phyloP scores from a whole-genome alignment of 1,140 invertebrate genomes.

The Platyscapa corneri region DNA sequence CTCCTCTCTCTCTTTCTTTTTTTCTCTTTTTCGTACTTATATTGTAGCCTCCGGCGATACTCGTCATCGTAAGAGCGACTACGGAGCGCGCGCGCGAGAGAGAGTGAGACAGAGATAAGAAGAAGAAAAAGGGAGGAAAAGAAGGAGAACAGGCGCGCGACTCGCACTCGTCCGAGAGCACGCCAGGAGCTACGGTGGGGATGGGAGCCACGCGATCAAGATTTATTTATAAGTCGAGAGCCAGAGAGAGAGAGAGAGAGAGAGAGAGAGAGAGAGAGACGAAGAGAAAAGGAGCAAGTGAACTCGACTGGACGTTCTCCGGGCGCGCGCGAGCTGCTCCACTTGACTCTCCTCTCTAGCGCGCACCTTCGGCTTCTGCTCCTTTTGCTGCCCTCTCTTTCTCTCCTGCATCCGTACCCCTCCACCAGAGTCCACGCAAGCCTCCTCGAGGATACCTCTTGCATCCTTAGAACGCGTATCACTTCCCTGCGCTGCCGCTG shows the following conservation, averaged over 20 bases:
- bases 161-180: slow-evolving; percentile 55
- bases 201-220: slow-evolving; percentile 73
- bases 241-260: neutral
- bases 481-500: neutral
- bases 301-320: slow-evolving; percentile 17
- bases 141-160: slow-evolving; percentile 45
- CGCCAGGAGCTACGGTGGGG: slow-evolving; percentile 62
- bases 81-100: neutral
- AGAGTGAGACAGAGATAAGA: neutral
- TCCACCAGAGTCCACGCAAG: neutral
- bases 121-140: slow-evolving; percentile 22
- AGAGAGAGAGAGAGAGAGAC: neutral
- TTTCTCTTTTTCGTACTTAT: slow-evolving; percentile 20
- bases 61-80: slow-evolving; percentile 21
- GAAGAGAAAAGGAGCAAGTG: slow-evolving; percentile 53
- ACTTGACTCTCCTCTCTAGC: slow-evolving; percentile 39
- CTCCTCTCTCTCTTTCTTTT: too few species aligned
- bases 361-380: slow-evolving; percentile 54
- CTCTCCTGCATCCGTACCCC: slow-evolving; percentile 34
- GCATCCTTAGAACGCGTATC: neutral
- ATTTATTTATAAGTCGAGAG: slow-evolving; percentile 73
- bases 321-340: slow-evolving; percentile 57
- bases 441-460: neutral
- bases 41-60: slow-evolving; percentile 24
- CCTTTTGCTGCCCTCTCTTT: slow-evolving; percentile 43